Percentiles rank a stretch among this genome's conserved stretches.
These are phyloP conservation scores for Cotesia chilonis DNA, from an alignment of 1,140 invertebrate species.

Conservation along the genomic window DNA sequence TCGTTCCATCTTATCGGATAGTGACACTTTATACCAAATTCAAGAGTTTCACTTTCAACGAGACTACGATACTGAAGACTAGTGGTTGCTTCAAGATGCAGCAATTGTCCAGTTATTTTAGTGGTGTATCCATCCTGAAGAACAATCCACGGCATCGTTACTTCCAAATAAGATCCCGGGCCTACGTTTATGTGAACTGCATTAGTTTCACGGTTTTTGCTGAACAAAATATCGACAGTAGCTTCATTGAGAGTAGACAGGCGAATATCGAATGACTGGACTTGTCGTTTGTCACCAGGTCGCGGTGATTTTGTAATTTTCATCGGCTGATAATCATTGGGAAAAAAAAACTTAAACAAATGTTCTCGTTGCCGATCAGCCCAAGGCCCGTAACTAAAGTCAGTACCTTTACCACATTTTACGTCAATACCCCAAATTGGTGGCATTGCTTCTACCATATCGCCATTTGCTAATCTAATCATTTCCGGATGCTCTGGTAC, in stretches of 20 bases:
- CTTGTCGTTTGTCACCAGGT: conserved; percentile 86
- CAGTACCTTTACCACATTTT: conserved; percentile 95
- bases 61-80: conserved; percentile 92
- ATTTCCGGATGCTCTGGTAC: conserved; percentile 90
- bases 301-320: conserved; percentile 79
- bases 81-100: conserved; percentile 93
- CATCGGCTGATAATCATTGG: conserved; percentile 83
- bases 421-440: conserved; percentile 96
- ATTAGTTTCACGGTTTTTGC: conserved; percentile 96
- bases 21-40: conserved; percentile 86
- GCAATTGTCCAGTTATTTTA: conserved; percentile 89
- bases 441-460: conserved; percentile 88
- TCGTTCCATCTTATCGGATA: conserved; percentile 95
- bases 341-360: conserved; percentile 96
- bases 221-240: conserved; percentile 94
- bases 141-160: conserved; percentile 94
- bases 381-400: conserved; percentile 98
- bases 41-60: conserved; percentile 92
- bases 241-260: conserved; percentile 90
- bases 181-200: conserved; percentile 94
- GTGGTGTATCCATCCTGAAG: conserved; percentile 86
- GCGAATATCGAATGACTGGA: conserved; percentile 92
- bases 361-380: conserved; percentile 95
- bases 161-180: conserved; percentile 92
- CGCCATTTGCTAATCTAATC: conserved; percentile 90